Evolutionary conservation across 2,888 invertebrate species (phyloP).

Genomic region (Aproaerema taeniolella): DNA sequence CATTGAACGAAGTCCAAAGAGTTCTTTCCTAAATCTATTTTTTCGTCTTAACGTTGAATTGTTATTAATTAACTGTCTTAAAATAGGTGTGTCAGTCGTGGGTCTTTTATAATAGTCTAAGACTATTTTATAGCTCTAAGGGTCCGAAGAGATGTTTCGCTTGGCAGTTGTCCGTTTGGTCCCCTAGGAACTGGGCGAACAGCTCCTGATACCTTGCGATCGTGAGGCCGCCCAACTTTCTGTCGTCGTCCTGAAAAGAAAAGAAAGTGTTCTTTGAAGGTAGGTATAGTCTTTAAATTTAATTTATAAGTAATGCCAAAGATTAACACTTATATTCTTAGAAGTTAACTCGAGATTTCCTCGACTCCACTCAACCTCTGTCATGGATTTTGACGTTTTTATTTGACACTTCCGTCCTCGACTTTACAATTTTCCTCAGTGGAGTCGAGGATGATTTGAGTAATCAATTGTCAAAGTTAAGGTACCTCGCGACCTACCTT

Average conservation of each 20-base stretch:
- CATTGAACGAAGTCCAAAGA: neutral
- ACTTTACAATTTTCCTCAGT: too few relatives aligned
- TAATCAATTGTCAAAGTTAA: too few relatives aligned
- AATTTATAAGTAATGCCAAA: too few relatives aligned
- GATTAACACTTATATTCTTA: neutral
- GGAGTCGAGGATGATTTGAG: too few relatives aligned
- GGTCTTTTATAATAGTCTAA: conserved; percentile 25
- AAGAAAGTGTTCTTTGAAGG: neutral
- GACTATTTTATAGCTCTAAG: conserved; percentile 61
- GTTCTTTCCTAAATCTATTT: neutral
- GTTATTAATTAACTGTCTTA: conserved; percentile 5
- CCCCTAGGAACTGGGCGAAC: conserved; percentile 89
- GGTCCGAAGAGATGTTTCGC: conserved; percentile 90
- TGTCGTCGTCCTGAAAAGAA: conserved; percentile 92
- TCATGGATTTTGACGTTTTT: too few relatives aligned
- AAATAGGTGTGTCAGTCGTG: conserved; percentile 36
- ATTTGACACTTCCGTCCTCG: too few relatives aligned
- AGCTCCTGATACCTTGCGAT: conserved; percentile 88
- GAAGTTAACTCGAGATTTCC: too few relatives aligned
- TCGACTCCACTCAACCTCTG: too few relatives aligned
- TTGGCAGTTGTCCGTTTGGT: conserved; percentile 83
- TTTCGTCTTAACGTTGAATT: neutral
- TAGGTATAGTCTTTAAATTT: too few relatives aligned
- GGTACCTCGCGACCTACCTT: too few relatives aligned
- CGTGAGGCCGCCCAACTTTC: conserved; percentile 86